Evolutionary conservation across 2,888 invertebrate species (phyloP).

Genomic region (Alentia gelatinosa): DNA sequence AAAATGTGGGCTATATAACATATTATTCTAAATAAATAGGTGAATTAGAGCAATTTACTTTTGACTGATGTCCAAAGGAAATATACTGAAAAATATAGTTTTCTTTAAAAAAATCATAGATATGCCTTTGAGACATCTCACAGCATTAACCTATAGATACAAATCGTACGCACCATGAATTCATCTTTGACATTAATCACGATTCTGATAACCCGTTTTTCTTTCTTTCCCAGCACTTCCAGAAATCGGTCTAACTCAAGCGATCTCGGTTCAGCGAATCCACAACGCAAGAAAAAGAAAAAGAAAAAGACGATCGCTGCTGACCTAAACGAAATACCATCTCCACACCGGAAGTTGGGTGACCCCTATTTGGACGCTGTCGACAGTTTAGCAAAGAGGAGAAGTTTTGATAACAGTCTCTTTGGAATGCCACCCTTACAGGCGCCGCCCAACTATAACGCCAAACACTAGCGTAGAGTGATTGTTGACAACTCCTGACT

Average conservation of each 20-base stretch:
- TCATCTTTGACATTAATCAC: too few relatives aligned
- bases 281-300: constrained; percentile 45
- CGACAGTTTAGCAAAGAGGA: not conserved
- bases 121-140: too few relatives aligned
- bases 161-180: too few relatives aligned
- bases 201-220: not conserved
- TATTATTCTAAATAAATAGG: too few relatives aligned
- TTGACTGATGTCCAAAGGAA: too few relatives aligned
- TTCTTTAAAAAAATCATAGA: too few relatives aligned
- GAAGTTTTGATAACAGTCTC: not conserved
- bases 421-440: not conserved
- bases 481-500: too few relatives aligned
- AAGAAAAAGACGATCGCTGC: constrained; percentile 19
- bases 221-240: not conserved
- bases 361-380: constrained; percentile 34
- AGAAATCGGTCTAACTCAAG: constrained; percentile 1
- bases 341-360: not conserved
- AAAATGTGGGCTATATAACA: too few relatives aligned
- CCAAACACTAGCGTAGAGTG: not conserved
- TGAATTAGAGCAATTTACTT: too few relatives aligned
- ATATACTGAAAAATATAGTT: too few relatives aligned
- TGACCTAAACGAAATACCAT: not conserved
- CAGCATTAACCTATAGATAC: too few relatives aligned
- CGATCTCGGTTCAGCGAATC: constrained; percentile 14
- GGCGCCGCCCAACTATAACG: not conserved